Percentiles rank a stretch among this genome's conserved stretches.
phyloP scores from a whole-genome alignment of 2,113 vertebrate species.

The Tragulus kanchil region DNA sequence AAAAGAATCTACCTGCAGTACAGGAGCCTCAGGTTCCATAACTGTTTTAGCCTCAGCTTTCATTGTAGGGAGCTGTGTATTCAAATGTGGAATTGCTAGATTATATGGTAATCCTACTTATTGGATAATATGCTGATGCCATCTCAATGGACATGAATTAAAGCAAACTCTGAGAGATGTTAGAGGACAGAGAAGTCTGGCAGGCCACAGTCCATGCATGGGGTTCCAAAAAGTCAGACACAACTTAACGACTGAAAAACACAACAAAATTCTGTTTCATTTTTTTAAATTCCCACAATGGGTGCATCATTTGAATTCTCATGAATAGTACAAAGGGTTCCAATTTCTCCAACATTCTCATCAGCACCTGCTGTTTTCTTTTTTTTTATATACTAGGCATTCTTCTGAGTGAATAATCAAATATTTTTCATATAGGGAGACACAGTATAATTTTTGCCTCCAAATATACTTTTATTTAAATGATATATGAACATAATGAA shows the following conservation, averaged over 20 bases:
- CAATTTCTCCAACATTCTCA: neutral
- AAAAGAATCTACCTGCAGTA: neutral
- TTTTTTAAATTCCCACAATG: neutral
- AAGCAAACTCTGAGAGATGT: too few relatives aligned
- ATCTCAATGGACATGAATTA: too few relatives aligned
- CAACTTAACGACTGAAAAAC: neutral
- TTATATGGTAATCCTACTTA: neutral
- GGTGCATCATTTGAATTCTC: neutral
- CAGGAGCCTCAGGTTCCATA: neutral
- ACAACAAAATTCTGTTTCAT: neutral
- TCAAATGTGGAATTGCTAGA: neutral
- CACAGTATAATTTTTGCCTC: neutral
- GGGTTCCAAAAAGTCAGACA: neutral
- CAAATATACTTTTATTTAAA: neutral
- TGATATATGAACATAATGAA: neutral
- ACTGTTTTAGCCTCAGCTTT: neutral
- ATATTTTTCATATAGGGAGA: neutral
- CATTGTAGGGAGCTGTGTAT: neutral
- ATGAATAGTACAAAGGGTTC: neutral
- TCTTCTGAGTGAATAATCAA: neutral
- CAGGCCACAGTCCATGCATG: neutral
- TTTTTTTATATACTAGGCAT: neutral
- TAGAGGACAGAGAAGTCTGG: neutral
- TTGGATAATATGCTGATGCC: too few relatives aligned
- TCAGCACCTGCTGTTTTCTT: neutral